These are phyloP conservation scores for Drosophila pseudotakahashii DNA, from an alignment of 2,888 invertebrate species.

Conservation along the genomic window DNA sequence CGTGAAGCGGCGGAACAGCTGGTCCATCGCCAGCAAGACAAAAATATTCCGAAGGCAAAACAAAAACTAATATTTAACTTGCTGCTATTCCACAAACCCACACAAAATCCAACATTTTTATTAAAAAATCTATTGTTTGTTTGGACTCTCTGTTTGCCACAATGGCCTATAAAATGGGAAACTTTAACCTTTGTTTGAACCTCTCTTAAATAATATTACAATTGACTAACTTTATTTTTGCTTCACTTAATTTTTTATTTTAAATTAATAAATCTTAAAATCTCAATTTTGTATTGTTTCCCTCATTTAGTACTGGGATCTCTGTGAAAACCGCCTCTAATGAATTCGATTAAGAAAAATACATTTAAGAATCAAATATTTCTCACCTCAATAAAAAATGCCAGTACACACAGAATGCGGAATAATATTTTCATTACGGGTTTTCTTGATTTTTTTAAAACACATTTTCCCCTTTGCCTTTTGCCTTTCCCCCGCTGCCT, in stretches of 20 bases:
- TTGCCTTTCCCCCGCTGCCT: not conserved
- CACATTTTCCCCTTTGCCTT: not conserved
- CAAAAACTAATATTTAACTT: slow-evolving; percentile 61
- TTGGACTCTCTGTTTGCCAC: not conserved
- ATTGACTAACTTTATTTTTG: no score
- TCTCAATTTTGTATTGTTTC: not conserved
- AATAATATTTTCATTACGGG: slow-evolving; percentile 13
- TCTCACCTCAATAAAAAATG: not conserved
- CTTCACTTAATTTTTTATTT: no score
- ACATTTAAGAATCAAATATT: not conserved
- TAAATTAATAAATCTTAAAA: not conserved
- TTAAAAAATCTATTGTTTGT: slow-evolving; percentile 21
- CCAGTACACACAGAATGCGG: not conserved
- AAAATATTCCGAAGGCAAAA: slow-evolving; percentile 16
- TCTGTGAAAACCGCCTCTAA: not conserved
- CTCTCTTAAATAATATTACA: no score
- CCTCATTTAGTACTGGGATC: no score
- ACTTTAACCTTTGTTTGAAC: not conserved
- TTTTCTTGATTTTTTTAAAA: slow-evolving; percentile 1
- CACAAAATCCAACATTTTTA: slow-evolving; percentile 4
- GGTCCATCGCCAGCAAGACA: slow-evolving; percentile 12
- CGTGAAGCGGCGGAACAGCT: slow-evolving; percentile 42
- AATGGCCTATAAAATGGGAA: not conserved
- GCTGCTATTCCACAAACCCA: not conserved
- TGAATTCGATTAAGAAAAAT: not conserved